A percentile compares a stretch with the other conserved stretches of the same genome.
These are phyloP conservation scores for Leptatherina wallacei DNA, from an alignment of 2,797 vertebrate genomes.

Conservation along the genomic window DNA sequence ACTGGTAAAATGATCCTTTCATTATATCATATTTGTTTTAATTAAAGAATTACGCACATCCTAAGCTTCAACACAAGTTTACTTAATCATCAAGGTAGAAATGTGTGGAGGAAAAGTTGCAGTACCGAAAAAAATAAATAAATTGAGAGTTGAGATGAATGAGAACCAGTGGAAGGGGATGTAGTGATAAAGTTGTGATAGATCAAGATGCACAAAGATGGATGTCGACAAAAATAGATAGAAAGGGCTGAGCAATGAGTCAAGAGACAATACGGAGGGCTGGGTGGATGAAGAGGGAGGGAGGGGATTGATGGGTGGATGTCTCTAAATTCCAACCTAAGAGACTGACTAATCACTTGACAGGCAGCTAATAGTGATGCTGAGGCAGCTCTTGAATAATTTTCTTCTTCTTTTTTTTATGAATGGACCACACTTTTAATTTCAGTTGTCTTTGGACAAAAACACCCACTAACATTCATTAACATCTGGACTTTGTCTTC, in stretches of 20 bases:
- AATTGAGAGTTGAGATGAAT: constrained; percentile 38
- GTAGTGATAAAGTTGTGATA: constrained; percentile 55
- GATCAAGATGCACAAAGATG: constrained; percentile 48
- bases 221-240: constrained; percentile 34
- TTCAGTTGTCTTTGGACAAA: constrained; percentile 3
- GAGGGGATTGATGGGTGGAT: constrained; percentile 41
- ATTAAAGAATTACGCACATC: not conserved
- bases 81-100: constrained; percentile 20
- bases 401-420: constrained; percentile 25
- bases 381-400: constrained; percentile 56
- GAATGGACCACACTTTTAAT: constrained; percentile 12
- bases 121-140: constrained; percentile 12
- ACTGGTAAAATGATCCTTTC: not conserved
- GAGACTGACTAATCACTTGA: constrained; percentile 60
- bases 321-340: constrained; percentile 51
- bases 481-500: not conserved
- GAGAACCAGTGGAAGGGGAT: constrained; percentile 26
- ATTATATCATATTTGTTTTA: not conserved
- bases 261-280: constrained; percentile 43
- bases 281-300: constrained; percentile 42
- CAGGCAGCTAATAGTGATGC: constrained; percentile 43
- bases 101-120: constrained; percentile 7
- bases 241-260: constrained; percentile 44
- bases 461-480: not conserved
- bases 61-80: not conserved